phyloP scores from a whole-genome alignment of 2,797 vertebrate species.

The Sardinella longiceps region DNA sequence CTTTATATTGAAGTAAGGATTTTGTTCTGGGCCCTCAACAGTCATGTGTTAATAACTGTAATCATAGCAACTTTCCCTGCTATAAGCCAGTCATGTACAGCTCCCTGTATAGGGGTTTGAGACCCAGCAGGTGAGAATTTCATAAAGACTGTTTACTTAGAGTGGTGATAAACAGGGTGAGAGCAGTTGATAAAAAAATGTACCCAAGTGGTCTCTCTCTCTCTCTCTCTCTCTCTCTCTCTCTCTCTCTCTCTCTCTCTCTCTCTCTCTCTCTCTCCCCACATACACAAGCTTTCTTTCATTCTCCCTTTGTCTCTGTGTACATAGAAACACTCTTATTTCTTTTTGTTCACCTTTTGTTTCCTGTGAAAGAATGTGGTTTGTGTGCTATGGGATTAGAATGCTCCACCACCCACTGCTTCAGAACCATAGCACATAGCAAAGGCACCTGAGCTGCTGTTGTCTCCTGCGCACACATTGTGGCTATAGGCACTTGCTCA shows the following conservation, averaged over 20 bases:
- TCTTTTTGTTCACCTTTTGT: slow-evolving; percentile 5
- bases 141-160: background rate
- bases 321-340: background rate
- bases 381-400: background rate
- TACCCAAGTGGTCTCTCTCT: background rate
- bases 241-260: background rate
- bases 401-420: background rate
- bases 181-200: background rate
- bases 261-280: background rate
- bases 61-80: background rate
- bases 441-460: background rate
- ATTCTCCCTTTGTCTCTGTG: background rate
- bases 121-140: background rate
- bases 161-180: background rate
- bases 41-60: background rate
- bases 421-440: background rate
- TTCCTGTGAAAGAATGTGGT: background rate
- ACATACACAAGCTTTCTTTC: background rate
- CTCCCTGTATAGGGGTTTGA: background rate
- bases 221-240: background rate
- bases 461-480: background rate
- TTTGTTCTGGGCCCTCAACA: background rate
- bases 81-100: background rate
- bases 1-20: background rate
- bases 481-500: background rate